Evolutionary conservation across 2,113 vertebrate species (phyloP).

Genomic region (Chloropsis cyanopogon): DNA sequence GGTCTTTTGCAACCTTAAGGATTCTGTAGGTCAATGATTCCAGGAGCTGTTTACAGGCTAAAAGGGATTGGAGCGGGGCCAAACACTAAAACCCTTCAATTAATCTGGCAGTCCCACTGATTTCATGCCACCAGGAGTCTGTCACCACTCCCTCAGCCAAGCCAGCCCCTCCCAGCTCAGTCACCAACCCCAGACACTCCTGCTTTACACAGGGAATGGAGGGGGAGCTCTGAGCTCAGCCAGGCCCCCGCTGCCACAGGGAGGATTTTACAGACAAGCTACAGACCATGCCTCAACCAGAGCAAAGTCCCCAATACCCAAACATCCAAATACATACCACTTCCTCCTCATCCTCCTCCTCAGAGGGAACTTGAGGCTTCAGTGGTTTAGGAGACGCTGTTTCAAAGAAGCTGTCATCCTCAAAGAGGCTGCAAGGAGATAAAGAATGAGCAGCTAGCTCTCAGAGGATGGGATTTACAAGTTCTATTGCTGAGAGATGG

Average conservation of each 20-base stretch:
- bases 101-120: not conserved
- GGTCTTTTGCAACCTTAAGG: not conserved
- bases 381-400: slow-evolving; percentile 33
- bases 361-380: slow-evolving; percentile 24
- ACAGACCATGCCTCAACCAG: not conserved
- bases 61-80: not conserved
- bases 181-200: not conserved
- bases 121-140: not conserved
- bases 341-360: slow-evolving; percentile 94
- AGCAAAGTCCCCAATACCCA: not conserved
- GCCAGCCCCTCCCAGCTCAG: not conserved
- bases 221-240: not conserved
- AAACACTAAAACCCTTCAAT: not conserved
- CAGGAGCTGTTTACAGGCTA: not conserved
- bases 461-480: not conserved
- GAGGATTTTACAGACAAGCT: not conserved
- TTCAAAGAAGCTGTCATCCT: slow-evolving; percentile 68
- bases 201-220: not conserved
- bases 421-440: slow-evolving; percentile 56
- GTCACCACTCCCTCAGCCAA: not conserved
- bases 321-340: slow-evolving; percentile 75
- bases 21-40: not conserved
- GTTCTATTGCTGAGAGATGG: not conserved
- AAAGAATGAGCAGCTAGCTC: not conserved
- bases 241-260: not conserved